Evolutionary conservation across 1,140 invertebrate genomes (phyloP).

Genomic region (Drosophila sp.): DNA sequence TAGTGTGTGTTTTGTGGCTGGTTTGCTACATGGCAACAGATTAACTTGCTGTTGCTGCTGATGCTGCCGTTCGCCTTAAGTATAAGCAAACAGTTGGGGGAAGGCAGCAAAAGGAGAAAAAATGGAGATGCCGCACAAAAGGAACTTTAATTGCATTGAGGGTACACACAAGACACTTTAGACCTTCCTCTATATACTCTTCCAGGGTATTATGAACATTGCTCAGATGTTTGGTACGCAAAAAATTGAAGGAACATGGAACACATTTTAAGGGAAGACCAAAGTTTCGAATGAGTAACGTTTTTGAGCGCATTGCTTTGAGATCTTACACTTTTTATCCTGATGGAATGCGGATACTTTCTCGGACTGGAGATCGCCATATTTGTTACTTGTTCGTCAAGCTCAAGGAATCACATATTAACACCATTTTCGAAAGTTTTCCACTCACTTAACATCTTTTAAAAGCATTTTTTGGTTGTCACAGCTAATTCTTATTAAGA

Average conservation of each 20-base stretch:
- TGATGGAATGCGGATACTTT: too few species aligned
- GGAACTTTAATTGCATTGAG: slow-evolving; percentile 75
- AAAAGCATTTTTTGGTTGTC: too few species aligned
- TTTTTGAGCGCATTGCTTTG: too few species aligned
- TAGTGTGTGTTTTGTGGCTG: slow-evolving; percentile 41
- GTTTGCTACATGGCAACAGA: slow-evolving; percentile 65
- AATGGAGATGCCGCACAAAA: slow-evolving; percentile 67
- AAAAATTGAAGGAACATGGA: not conserved
- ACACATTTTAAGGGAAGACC: too few species aligned
- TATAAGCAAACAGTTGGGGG: slow-evolving; percentile 46
- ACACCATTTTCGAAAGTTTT: too few species aligned
- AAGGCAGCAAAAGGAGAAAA: slow-evolving; percentile 21
- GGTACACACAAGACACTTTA: slow-evolving; percentile 37
- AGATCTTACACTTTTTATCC: too few species aligned
- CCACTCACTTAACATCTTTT: too few species aligned
- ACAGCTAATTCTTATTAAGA: too few species aligned
- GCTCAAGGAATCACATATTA: too few species aligned
- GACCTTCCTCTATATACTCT: not conserved
- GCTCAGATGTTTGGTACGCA: not conserved
- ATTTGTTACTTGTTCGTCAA: too few species aligned
- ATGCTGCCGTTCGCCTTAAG: slow-evolving; percentile 52
- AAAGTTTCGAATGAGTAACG: too few species aligned
- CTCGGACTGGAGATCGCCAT: too few species aligned
- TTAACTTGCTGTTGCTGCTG: slow-evolving; percentile 70
- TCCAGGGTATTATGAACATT: not conserved